Base-by-base conservation (phyloP, 2,113 vertebrate genomes). In the human region DNA sequence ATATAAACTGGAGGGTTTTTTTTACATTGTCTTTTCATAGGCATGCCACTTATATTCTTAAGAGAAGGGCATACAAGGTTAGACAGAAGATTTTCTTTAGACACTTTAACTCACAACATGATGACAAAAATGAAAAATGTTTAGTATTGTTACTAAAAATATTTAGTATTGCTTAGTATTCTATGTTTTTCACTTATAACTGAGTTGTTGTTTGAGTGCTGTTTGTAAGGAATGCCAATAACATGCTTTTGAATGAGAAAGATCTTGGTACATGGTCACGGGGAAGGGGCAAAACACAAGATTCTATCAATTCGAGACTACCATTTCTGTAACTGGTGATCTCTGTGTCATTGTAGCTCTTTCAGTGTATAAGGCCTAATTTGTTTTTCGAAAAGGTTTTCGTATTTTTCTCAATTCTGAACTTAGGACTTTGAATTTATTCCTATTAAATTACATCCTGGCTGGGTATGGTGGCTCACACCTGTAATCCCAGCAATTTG, bases 161-260 rank as follows among this genome's bases (percentile, higher is more conserved):
- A 50, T 57, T 83, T 64, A 55, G 52, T 12, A 48, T 84, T 78
- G 59, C 35, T 75, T 87, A 76, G 50, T 92, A 70, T 92, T 88
- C 20, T 50, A 32, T 82, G 22, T 25, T 76, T 7, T 92, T 92
- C 35, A 72, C 43, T 94, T 88, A 78, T 25, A 83, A 38, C 38
- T 79, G 79, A 52, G 8, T 83, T 88, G 38, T 55, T 40, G 20
- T 82, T 91, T 78, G 4, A 79, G 52, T 84, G 30, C 61, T 79
- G 32, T 43, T 94, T 84, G 5, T 96, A 78, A 94, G 84, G 43
- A 92, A 88, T 84, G 66, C 18, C 48, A 40, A 61, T 88, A 70
- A 78, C 12, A 23, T 84, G 52, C 45, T 59, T 92, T 81, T 78
- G n/a, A 75, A 76, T 52, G 52, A 76, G 50, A 94, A 57, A 59